Evolutionary conservation across 2,797 vertebrate species (phyloP).

Genomic region (Chanos chanos): DNA sequence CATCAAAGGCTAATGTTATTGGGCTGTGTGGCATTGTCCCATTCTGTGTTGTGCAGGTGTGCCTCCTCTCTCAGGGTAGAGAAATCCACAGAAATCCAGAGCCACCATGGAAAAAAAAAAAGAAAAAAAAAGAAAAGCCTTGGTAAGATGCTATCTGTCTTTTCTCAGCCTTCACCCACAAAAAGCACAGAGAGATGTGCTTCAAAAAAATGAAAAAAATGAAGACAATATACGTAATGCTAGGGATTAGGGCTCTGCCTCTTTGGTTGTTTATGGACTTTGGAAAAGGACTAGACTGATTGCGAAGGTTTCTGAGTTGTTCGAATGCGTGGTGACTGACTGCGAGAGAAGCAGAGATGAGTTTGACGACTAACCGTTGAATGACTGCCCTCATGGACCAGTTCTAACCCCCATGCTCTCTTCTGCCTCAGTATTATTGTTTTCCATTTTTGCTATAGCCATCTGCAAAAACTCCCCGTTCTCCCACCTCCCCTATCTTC

Average conservation of each 20-base stretch:
- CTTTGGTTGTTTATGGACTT: too few species aligned
- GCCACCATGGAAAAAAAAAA: conserved; percentile 8
- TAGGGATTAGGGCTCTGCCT: too few species aligned
- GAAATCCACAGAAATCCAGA: conserved; percentile 40
- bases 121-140: too few species aligned
- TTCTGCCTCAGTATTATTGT: conserved; percentile 43
- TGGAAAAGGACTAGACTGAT: too few species aligned
- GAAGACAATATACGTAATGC: too few species aligned
- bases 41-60: conserved; percentile 73
- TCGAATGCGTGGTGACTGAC: too few species aligned
- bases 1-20: conserved; percentile 68
- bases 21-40: conserved; percentile 46
- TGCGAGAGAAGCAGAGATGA: too few species aligned
- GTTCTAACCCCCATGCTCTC: conserved; percentile 11
- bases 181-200: too few species aligned
- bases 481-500: too few species aligned
- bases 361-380: too few species aligned
- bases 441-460: conserved; percentile 29
- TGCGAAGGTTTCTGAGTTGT: too few species aligned
- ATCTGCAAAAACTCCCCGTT: conserved; percentile 47
- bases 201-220: too few species aligned
- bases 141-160: conserved; percentile 64
- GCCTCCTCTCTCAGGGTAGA: conserved; percentile 51
- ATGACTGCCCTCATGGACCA: conserved; percentile 12
- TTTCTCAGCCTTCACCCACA: conserved; percentile 15